These are phyloP conservation scores for Chrysomallon squamiferum DNA, from an alignment of 1,140 invertebrate genomes.

Conservation along the genomic window DNA sequence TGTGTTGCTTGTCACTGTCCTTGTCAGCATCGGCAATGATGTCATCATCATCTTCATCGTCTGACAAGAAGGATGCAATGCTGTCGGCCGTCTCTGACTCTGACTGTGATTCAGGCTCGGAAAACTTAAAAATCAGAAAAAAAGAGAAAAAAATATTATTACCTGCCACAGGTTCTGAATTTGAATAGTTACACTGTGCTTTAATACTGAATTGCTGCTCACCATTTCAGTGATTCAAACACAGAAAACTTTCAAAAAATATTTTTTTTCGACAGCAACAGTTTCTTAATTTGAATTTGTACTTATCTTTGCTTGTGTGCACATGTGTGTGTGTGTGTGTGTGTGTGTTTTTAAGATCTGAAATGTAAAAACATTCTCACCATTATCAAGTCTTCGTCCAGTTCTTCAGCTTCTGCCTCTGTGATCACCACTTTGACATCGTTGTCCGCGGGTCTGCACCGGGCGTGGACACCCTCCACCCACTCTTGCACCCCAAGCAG, in stretches of 20 bases:
- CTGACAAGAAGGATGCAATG: conserved; percentile 15
- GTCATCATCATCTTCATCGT: conserved; percentile 22
- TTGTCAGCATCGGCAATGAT: conserved; percentile 8
- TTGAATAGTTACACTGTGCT: no score
- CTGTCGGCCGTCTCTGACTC: conserved; percentile 12
- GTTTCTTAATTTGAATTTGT: no score
- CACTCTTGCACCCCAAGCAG: conserved; percentile 55
- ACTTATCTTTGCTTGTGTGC: no score
- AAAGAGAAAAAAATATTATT: no score
- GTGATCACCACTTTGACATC: conserved; percentile 8
- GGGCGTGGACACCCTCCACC: conserved; percentile 22
- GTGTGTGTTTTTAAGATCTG: no score
- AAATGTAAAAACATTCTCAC: neutral
- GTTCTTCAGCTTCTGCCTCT: conserved; percentile 20
- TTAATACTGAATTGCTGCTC: no score
- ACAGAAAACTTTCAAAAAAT: no score
- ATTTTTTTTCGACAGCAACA: no score
- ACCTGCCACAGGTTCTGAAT: no score
- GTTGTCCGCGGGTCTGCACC: conserved; percentile 7
- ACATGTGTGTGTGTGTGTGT: no score
- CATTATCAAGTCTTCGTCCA: conserved; percentile 9
- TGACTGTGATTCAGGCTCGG: neutral
- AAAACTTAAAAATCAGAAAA: no score
- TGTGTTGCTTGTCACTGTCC: conserved; percentile 5
- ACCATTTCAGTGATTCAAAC: no score